A percentile compares a stretch with the other conserved stretches of the same genome.
Evolutionary conservation across 2,888 invertebrate genomes (phyloP).

Genomic region (Acrocera orbiculus): DNA sequence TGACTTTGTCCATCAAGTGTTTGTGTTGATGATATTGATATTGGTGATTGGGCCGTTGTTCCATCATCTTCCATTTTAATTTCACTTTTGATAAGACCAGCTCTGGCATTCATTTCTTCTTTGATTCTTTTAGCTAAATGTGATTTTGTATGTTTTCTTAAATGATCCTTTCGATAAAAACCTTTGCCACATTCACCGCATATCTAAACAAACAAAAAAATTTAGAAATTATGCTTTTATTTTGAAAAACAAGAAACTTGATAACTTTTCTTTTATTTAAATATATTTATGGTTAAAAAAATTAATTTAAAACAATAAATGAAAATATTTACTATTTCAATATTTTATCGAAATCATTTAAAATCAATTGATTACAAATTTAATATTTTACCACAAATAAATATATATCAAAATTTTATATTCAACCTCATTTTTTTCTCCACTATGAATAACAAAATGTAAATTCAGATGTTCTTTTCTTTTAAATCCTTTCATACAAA

Average conservation of each 20-base stretch:
- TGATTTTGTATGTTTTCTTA: constrained; percentile 61
- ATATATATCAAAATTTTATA: too few species aligned
- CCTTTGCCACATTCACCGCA: constrained; percentile 31
- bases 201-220: constrained; percentile 15
- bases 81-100: not conserved
- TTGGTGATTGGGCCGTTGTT: constrained; percentile 3
- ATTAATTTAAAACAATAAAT: too few species aligned
- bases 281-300: too few species aligned
- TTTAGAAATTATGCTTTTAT: not conserved
- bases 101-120: constrained; percentile 33
- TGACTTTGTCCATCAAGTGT: constrained; percentile 7
- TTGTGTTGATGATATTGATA: constrained; percentile 7
- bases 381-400: too few species aligned
- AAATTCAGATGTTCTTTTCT: constrained; percentile 66
- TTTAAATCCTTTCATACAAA: constrained; percentile 64
- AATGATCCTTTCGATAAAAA: constrained; percentile 62
- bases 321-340: too few species aligned
- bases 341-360: too few species aligned
- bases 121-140: constrained; percentile 59
- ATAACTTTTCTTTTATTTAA: too few species aligned
- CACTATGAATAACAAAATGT: constrained; percentile 70
- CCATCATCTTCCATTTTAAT: not conserved
- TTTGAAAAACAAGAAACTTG: not conserved
- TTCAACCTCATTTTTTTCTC: constrained; percentile 68
- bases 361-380: too few species aligned